Percentiles rank a stretch among this genome's conserved stretches.
Evolutionary conservation across 2,888 invertebrate genomes (phyloP).

Genomic region (Dasysyrphus tricinctus): DNA sequence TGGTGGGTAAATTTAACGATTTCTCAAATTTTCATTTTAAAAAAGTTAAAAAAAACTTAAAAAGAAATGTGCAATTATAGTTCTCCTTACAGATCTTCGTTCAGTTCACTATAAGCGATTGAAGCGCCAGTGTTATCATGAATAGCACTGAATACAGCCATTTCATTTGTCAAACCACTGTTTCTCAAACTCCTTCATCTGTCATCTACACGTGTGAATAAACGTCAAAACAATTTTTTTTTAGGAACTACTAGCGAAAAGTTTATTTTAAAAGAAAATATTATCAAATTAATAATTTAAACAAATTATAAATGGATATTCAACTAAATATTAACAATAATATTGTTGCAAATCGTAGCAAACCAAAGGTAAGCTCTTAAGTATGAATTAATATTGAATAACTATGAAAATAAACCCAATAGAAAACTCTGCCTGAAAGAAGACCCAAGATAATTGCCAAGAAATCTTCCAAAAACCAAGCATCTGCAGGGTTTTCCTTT

Average conservation of each 20-base stretch:
- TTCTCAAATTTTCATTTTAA: no score
- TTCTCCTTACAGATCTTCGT: background rate
- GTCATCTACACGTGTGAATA: slow-evolving; percentile 55
- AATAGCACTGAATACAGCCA: slow-evolving; percentile 17
- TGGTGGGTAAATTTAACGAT: no score
- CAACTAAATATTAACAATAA: slow-evolving; percentile 78
- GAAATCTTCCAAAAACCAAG: slow-evolving; percentile 25
- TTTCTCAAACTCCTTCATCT: slow-evolving; percentile 37
- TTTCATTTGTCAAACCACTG: background rate
- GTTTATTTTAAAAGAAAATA: background rate
- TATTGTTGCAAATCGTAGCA: slow-evolving; percentile 76
- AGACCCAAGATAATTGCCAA: slow-evolving; percentile 26
- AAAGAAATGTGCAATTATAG: no score
- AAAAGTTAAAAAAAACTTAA: no score
- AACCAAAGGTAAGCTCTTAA: slow-evolving; percentile 71
- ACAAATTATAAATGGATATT: slow-evolving; percentile 76
- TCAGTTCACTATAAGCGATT: background rate
- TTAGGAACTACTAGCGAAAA: background rate
- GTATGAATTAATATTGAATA: background rate
- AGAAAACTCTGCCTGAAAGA: slow-evolving; percentile 33
- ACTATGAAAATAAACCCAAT: background rate
- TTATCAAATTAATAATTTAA: background rate
- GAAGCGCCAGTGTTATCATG: background rate
- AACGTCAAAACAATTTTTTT: slow-evolving; percentile 59
- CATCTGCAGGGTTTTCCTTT: slow-evolving; percentile 78